Evolutionary conservation across 2,797 vertebrate genomes (phyloP), one percentile per base, ranked within the genome.

Genomic region (Sebastes nivosus): DNA sequence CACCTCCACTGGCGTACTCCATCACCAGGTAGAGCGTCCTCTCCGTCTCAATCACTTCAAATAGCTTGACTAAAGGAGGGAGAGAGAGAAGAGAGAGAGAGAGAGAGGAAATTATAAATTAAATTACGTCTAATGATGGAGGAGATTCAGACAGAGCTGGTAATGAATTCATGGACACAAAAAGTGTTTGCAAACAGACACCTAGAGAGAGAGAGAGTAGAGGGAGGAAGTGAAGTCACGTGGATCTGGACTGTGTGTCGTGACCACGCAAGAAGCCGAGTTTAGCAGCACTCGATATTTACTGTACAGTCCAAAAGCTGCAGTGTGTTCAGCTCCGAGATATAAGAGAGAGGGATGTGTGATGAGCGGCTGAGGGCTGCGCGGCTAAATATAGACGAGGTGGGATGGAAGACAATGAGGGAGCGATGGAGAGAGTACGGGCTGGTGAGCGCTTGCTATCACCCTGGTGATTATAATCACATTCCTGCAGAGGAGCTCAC

Each of bases 1-100:
- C 94, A 99, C 98, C 98, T 94, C 98, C 98, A 58, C 98, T 99
- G 88, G 98, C 98, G 90, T 99, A 99, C 86, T 99, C 98, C 98
- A 99, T 99, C 92, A 99, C 97, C 95, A 99, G 96, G 95, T 99
- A 99, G 65, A 99, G 97, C 13, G 98, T 99, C 95, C 98, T 97
- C 94, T 99, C 98, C 2, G 98, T 99, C 96, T 99, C 98, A 36
- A 99, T 99, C 90, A 99, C 98, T 94, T 99, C 98, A 93, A 99
- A 99, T 88, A 99, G 96, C 91, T 99, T 99, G 86, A 99, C 98
- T 96, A 66, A 38, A 63, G 54, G 77, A 42, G 55, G 5, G 7
- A 72, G 4, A 77, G 7, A 36, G 13, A 59, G 36, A 13, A 12
- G 13, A 38, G 36, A 4, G 13, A 5, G 11, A 36, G 36, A 38